phyloP scores from a whole-genome alignment of 2,113 vertebrate genomes.

The Syngnathus typhle region DNA sequence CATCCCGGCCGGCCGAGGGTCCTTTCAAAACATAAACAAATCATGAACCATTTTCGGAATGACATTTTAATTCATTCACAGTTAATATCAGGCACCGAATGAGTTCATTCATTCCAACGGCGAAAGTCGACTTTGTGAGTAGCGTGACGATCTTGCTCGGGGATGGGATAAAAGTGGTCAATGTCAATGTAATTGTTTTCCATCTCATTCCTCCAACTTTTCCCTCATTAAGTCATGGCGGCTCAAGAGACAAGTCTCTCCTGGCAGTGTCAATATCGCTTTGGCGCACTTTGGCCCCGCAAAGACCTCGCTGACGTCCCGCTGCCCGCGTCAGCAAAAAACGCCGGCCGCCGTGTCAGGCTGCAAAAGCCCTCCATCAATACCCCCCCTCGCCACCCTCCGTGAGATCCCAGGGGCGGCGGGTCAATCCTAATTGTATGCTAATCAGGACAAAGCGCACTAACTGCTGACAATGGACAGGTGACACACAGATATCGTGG shows the following conservation, averaged over 20 bases:
- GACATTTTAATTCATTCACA: no score
- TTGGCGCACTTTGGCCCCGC: slow-evolving; percentile 64
- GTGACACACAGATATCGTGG: slow-evolving; percentile 52
- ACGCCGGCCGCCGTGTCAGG: slow-evolving; percentile 60
- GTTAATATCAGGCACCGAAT: no score
- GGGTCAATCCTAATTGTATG: slow-evolving; percentile 70
- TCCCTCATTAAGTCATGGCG: slow-evolving; percentile 55
- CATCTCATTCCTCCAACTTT: slow-evolving; percentile 13
- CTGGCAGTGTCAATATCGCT: slow-evolving; percentile 62
- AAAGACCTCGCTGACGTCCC: slow-evolving; percentile 45
- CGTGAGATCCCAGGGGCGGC: slow-evolving; percentile 58
- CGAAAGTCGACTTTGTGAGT: background rate
- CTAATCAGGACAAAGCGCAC: slow-evolving; percentile 58
- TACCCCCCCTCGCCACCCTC: slow-evolving; percentile 25
- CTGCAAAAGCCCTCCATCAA: slow-evolving; percentile 47
- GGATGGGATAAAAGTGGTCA: background rate
- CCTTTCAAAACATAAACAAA: no score
- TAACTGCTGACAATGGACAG: slow-evolving; percentile 56
- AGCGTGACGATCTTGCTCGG: background rate
- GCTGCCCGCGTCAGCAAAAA: slow-evolving; percentile 67
- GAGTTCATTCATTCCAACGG: background rate
- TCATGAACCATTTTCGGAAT: no score
- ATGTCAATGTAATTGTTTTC: background rate
- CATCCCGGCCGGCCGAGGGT: no score
- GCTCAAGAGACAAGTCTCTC: slow-evolving; percentile 50